Evolutionary conservation across 2,888 invertebrate species (phyloP), one percentile per base, ranked within the genome.

Genomic region (Oscheius myriophilus): DNA sequence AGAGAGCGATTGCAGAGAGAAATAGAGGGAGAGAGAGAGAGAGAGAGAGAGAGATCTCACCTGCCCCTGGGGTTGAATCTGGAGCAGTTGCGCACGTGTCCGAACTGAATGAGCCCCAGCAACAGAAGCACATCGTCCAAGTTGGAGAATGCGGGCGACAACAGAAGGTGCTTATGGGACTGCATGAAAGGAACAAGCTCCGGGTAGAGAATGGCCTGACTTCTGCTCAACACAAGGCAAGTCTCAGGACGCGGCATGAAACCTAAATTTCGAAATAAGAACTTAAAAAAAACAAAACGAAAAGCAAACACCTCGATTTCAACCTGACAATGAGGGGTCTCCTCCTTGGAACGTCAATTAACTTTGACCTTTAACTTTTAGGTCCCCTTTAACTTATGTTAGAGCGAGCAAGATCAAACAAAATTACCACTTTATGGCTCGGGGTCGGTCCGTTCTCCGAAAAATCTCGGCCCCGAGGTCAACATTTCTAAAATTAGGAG

Each of bases 151-250:
- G 18, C 18, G 6, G 18, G 3, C 2, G 12, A 7, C n/a, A 11
- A 1, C 6, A 11, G 12, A 18, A 16, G 33, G 14, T 42, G 21
- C 1, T 33, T 6, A 46, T 52, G 41, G 21, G 66, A 49, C 21
- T 66, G 66, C 9, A 66, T 41, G 12, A 49, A 21, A 1, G 66
- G 66, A 25, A 66, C 57, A 2, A 57, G 51, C 12, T 43, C 33
- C n/a, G 66, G 66, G 1, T 57, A 66, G n/a, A 66, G 46, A 7
- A 66, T n/a, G 21, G 66, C 66, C 21, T 66, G 25, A 26, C 66
- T 66, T 26, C 66, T 23, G 9, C 33, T n/a, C 45, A 66, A 14
- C 21, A 51, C 66, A 25, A 66, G 14, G n/a, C 66, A 66, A 7
- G 66, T 57, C 25, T 66, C 66, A 12, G 66, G 66, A 23, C 66